Conservation (phyloP, 1,140 invertebrate species). For the Drosophila auraria region DNA sequence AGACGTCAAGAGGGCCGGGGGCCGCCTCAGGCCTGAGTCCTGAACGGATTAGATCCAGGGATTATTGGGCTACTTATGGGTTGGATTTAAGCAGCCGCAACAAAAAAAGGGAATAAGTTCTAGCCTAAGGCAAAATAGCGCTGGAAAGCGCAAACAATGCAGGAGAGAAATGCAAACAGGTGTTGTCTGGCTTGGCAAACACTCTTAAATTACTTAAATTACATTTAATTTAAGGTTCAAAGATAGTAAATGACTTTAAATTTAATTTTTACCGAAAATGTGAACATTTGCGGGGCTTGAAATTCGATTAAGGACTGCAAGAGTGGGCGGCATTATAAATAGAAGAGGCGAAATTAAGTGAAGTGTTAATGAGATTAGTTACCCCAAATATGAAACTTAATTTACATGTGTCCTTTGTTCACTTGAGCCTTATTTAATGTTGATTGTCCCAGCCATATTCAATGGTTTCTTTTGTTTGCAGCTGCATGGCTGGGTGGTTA, state of each 20-base stretch:
- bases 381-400: constrained; percentile 11
- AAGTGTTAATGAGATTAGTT: constrained; percentile 47
- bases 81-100: constrained; percentile 58
- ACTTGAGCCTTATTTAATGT: constrained; percentile 1
- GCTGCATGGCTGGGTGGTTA: not conserved
- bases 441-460: constrained; percentile 2
- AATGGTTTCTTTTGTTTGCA: constrained; percentile 8
- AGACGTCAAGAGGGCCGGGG: constrained; percentile 58
- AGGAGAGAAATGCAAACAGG: constrained; percentile 35
- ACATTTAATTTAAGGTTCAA: constrained; percentile 21
- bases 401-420: constrained; percentile 17
- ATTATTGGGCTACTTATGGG: constrained; percentile 47
- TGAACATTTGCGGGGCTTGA: constrained; percentile 9
- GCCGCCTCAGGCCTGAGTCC: constrained; percentile 28
- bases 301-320: constrained; percentile 13
- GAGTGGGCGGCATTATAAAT: constrained; percentile 12
- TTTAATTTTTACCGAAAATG: constrained; percentile 12
- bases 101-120: constrained; percentile 1
- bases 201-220: not conserved
- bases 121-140: constrained; percentile 12
- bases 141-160: not conserved
- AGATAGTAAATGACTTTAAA: constrained; percentile 27
- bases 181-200: constrained; percentile 14
- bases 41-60: constrained; percentile 9
- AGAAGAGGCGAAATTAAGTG: constrained; percentile 23